Base-by-base conservation (phyloP, 2,113 vertebrate genomes). In the Nothocercus julius region DNA sequence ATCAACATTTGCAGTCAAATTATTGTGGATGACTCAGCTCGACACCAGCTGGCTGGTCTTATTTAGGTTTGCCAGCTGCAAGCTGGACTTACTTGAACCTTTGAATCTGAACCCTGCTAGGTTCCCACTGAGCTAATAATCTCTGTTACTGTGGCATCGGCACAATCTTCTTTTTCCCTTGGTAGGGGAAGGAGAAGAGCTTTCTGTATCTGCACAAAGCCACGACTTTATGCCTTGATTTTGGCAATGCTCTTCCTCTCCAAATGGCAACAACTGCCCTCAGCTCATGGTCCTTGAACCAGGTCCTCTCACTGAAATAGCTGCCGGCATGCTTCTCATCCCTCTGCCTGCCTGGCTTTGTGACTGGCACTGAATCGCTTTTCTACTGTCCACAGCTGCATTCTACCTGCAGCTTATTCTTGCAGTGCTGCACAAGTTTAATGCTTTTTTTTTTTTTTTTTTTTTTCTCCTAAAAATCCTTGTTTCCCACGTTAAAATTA, bases 61-160 rank as follows among this genome's bases (percentile, higher is more conserved):
- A 79, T 91, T 91, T 88, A 91, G 87, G 22, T 85, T 91, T 94
- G 89, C 96, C 94, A 95, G 91, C 94, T 94, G 93, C 87, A 96
- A 83, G 69, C 92, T 66, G 82, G 87, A 70, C 90, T 87, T 38
- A 51, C 38, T 85, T 90, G 90, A 94, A 82, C 85, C 82, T 67
- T 34, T 17, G 42, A 11, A 58, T 32, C 32, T 80, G 94, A 95
- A 75, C 93, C 58, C 87, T 64, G 72, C 21, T 51, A 59, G 66
- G 62, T 90, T 81, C 85, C 76, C 66, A 68, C 79, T 75, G 90
- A 84, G 92, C 79, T 64, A 90, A 88, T 64, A 90, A 90, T 88
- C 87, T 85, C 44, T 51, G 27, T 73, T 63, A 22, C 82, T 72
- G 67, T 2, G 6, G 44, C 36, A 56, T 44, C n/a, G 45, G 77